Conservation (phyloP, 2,113 vertebrate genomes). For the Leucoraja erinaceus region DNA sequence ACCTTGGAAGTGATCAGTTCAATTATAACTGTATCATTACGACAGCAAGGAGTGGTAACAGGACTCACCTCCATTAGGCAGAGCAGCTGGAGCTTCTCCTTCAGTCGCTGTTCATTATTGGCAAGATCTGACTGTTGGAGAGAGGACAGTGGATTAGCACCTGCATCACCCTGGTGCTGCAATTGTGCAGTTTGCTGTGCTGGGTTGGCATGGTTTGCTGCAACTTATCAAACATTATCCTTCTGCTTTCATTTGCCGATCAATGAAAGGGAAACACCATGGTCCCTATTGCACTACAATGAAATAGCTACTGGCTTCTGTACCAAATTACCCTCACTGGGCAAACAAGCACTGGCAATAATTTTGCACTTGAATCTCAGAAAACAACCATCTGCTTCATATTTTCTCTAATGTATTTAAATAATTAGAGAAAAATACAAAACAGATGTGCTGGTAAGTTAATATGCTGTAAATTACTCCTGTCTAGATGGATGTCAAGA, state of each 20-base stretch:
- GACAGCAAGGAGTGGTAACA: neutral
- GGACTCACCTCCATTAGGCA: slow-evolving; percentile 42
- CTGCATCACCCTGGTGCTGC: neutral
- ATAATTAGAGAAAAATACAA: too few relatives aligned
- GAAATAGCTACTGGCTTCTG: neutral
- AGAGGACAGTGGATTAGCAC: neutral
- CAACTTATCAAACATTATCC: too few relatives aligned
- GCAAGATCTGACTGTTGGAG: slow-evolving; percentile 40
- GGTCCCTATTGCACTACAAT: too few relatives aligned
- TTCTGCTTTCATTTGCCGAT: neutral
- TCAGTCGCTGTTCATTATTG: slow-evolving; percentile 40
- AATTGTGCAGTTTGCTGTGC: neutral
- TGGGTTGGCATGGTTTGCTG: neutral
- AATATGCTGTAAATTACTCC: too few relatives aligned
- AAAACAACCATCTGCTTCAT: too few relatives aligned
- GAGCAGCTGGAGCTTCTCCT: slow-evolving; percentile 42
- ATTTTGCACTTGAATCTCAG: neutral
- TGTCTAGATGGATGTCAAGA: too few relatives aligned
- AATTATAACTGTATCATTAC: neutral
- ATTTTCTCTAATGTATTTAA: too few relatives aligned
- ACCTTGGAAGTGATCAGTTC: neutral
- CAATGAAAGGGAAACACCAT: neutral
- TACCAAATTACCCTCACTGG: neutral
- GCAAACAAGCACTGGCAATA: neutral
- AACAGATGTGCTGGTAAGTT: too few relatives aligned